Conservation (phyloP, 2,113 vertebrate genomes). For the Pelodiscus sinensis region DNA sequence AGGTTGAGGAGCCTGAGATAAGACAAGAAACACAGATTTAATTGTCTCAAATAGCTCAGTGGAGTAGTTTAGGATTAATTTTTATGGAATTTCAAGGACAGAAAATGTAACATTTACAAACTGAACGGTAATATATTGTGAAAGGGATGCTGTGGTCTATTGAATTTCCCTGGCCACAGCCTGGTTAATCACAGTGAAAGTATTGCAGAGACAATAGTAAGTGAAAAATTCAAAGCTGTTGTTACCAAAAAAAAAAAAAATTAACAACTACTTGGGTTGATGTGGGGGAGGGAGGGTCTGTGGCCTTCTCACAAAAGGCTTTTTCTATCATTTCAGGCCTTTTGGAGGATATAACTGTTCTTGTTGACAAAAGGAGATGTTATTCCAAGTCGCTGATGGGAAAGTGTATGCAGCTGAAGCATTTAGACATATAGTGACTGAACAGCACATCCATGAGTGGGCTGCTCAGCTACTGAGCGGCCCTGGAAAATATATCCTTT, state of each 20-base stretch:
- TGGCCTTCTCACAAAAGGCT: neutral
- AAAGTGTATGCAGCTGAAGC: neutral
- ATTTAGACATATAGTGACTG: neutral
- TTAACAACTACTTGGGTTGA: neutral
- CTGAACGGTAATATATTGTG: too few relatives aligned
- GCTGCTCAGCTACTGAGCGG: neutral
- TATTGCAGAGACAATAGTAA: too few relatives aligned
- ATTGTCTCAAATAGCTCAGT: neutral
- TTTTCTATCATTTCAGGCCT: neutral
- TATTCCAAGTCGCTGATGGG: neutral
- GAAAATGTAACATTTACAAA: neutral
- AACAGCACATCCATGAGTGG: neutral
- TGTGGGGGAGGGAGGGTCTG: too few relatives aligned
- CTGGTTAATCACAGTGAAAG: too few relatives aligned
- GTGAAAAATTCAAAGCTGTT: neutral
- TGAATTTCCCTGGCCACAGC: neutral
- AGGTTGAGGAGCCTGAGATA: neutral
- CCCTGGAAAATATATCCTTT: neutral
- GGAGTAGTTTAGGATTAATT: neutral
- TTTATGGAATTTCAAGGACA: neutral
- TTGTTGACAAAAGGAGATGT: neutral
- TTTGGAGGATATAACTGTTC: neutral
- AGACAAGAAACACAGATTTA: neutral
- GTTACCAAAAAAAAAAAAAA: neutral
- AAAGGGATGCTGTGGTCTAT: neutral